A percentile compares a stretch with the other conserved stretches of the same genome.
phyloP scores from a whole-genome alignment of 2,888 invertebrate species.

The Digitonthophagus gazella region DNA sequence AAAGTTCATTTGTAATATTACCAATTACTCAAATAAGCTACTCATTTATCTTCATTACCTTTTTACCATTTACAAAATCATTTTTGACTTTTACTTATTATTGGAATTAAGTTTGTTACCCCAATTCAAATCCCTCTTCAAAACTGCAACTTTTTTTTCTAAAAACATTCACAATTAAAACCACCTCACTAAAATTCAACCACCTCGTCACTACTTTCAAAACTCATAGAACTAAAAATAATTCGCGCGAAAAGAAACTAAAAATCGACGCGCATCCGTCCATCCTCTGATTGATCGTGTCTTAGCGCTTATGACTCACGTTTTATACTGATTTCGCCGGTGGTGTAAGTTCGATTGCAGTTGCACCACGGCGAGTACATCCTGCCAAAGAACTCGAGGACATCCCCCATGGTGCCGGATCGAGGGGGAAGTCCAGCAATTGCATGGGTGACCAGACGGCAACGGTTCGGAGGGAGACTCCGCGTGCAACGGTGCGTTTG shows the following conservation, averaged over 20 bases:
- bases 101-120: no score
- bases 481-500: not conserved
- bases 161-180: no score
- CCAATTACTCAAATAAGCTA: no score
- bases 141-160: no score
- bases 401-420: not conserved
- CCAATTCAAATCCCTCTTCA: no score
- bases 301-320: conserved; percentile 43
- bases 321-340: conserved; percentile 43
- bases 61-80: no score
- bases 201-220: not conserved
- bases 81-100: no score
- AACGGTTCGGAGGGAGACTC: not conserved
- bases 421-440: not conserved
- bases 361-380: conserved; percentile 36
- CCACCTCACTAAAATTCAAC: not conserved
- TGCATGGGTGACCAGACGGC: not conserved
- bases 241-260: not conserved
- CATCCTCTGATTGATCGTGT: conserved; percentile 37
- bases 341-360: conserved; percentile 36
- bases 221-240: not conserved
- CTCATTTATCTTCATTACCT: no score
- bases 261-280: not conserved
- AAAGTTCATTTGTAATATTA: no score
- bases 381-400: not conserved